phyloP scores from a whole-genome alignment of 2,888 invertebrate species.

The Tetheella fluctuosa region DNA sequence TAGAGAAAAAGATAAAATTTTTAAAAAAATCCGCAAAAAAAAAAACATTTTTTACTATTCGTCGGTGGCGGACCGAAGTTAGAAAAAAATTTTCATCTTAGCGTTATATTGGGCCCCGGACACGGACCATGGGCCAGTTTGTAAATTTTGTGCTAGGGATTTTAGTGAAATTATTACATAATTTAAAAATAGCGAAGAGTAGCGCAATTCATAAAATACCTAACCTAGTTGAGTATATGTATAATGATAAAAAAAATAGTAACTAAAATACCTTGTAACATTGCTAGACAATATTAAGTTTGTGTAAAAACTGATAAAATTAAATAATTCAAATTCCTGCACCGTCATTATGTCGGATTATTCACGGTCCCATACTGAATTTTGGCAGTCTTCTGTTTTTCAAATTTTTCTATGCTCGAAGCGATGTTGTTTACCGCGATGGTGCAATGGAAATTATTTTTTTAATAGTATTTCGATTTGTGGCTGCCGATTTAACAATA shows the following conservation, averaged over 20 bases:
- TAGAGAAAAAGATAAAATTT: constrained; percentile 61
- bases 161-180: constrained; percentile 71
- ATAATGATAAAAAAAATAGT: constrained; percentile 61
- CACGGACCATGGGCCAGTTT: constrained; percentile 39
- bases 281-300: constrained; percentile 76
- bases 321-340: constrained; percentile 58
- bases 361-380: constrained; percentile 45
- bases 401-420: constrained; percentile 27
- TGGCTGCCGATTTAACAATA: constrained; percentile 31
- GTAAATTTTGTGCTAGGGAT: constrained; percentile 69
- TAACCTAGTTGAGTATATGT: constrained; percentile 76
- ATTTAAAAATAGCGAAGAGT: constrained; percentile 68
- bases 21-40: constrained; percentile 68
- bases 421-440: constrained; percentile 44
- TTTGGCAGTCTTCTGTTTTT: constrained; percentile 29
- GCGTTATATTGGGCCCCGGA: constrained; percentile 41
- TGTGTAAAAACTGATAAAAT: constrained; percentile 36
- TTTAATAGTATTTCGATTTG: constrained; percentile 57
- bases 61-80: constrained; percentile 66
- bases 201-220: constrained; percentile 77
- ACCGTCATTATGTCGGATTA: constrained; percentile 59
- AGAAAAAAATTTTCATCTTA: constrained; percentile 61
- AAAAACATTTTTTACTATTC: constrained; percentile 67
- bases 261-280: constrained; percentile 72
- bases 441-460: constrained; percentile 72